Base-by-base conservation (phyloP, 2,888 invertebrate genomes). In the Podotricha telesiphe region DNA sequence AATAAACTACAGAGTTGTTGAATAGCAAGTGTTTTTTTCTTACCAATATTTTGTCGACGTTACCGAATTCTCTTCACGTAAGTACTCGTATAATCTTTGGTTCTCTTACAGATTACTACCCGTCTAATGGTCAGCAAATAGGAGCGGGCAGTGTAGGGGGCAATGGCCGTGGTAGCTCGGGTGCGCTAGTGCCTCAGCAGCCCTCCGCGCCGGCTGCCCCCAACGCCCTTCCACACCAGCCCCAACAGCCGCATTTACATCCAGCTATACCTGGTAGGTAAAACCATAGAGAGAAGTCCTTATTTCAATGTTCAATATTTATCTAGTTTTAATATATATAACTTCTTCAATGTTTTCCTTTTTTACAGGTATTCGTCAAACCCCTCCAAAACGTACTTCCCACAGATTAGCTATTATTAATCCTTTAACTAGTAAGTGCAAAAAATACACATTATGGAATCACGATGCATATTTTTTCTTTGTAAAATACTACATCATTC, bases 321-420 rank as follows among this genome's bases (percentile, higher is more conserved):
- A 28, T 28, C 28, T 37, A 34, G 10, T 34, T n/a, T 55, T 19
- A 10, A 13, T 42, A 37, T 11, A 42, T 22, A 40, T 15, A n/a
- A 10, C 19, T 22, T 10, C 61, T 61, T 28, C 22, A 11, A 28
- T 47, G 40, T 45, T 20, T 19, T 55, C 69, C 20, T 55, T 71
- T 73, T 76, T 42, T 79, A 63, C 81, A 91, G 91, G 88, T 84
- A 82, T 88, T 68, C 88, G 91, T 79, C 82, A 73, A 72, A 82
- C 17, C 75, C 83, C 72, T 79, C 76, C 75, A 69, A 91, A 91
- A 78, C 85, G 89, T 71, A 89, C 88, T 61, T 77, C 76, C 76
- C 87, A 83, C 73, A 83, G 90, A 78, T 74, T 92, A 56, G 77
- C 89, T 40, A 91, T 92, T 67, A 91, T 92, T 71, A 82, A 92